These are phyloP conservation scores for Corticium candelabrum DNA, from an alignment of 37 sponge, comb jelly and placozoan species.

Conservation along the genomic window DNA sequence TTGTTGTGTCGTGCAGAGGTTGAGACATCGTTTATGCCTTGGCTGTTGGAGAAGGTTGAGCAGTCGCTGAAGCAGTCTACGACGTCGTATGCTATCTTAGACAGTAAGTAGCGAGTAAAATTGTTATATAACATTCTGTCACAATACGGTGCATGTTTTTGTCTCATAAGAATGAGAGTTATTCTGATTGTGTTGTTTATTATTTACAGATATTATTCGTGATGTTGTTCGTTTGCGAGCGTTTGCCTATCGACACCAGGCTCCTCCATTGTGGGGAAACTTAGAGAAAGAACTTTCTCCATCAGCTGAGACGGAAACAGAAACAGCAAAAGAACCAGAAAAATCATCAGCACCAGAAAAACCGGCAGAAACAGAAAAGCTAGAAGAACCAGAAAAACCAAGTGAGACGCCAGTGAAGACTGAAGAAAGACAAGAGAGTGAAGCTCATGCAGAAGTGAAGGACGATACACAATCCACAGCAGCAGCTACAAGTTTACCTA, in stretches of 20 bases:
- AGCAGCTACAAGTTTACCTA: too few relatives aligned
- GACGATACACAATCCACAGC: too few relatives aligned
- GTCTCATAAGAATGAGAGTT: too few relatives aligned
- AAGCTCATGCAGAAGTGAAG: background rate
- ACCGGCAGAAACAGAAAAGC: background rate
- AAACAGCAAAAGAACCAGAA: background rate
- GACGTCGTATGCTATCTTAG: background rate
- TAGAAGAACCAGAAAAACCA: background rate
- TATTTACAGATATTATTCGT: background rate
- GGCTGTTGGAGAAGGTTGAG: conserved; percentile 69
- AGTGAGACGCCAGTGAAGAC: background rate
- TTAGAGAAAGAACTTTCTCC: background rate
- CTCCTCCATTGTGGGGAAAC: background rate
- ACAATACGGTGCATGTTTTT: too few relatives aligned
- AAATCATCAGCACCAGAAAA: too few relatives aligned
- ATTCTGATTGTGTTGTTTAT: background rate
- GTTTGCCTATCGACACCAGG: background rate
- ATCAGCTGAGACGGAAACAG: background rate
- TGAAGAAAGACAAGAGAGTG: background rate
- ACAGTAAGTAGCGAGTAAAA: background rate
- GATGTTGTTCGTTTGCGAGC: background rate
- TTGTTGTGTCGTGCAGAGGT: conserved; percentile 59
- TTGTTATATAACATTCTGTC: background rate
- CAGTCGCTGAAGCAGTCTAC: conserved; percentile 37
- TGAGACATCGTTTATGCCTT: conserved; percentile 73